phyloP scores from a whole-genome alignment of 2,888 invertebrate genomes.

The Netelia virgata region DNA sequence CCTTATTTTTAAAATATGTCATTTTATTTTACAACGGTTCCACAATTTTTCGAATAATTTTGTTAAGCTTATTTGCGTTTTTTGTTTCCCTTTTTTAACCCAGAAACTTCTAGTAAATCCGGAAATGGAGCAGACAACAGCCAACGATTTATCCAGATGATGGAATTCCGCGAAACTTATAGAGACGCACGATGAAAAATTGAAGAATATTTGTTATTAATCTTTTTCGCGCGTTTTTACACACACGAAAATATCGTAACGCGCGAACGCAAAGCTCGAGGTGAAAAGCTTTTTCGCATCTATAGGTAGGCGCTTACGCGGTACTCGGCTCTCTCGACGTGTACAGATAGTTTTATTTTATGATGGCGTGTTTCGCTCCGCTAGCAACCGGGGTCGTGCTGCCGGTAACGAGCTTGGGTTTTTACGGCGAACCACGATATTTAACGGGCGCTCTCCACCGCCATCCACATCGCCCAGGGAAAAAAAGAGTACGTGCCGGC shows the following conservation, averaged over 20 bases:
- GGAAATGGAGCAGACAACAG: too few species aligned
- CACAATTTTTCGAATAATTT: neutral
- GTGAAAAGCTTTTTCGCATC: slow-evolving; percentile 42
- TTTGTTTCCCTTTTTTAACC: too few species aligned
- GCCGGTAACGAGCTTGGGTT: slow-evolving; percentile 79
- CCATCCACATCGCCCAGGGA: slow-evolving; percentile 61
- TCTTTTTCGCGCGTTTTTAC: neutral
- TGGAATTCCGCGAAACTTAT: too few species aligned
- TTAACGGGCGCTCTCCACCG: slow-evolving; percentile 77
- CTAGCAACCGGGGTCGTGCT: slow-evolving; percentile 52
- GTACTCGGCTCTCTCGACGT: slow-evolving; percentile 20
- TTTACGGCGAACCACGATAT: slow-evolving; percentile 84
- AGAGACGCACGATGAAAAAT: neutral
- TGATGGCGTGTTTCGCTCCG: slow-evolving; percentile 66
- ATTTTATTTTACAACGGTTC: too few species aligned
- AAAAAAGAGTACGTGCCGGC: slow-evolving; percentile 52
- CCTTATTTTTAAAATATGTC: too few species aligned
- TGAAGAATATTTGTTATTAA: neutral
- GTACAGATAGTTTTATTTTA: slow-evolving; percentile 80
- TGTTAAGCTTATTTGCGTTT: neutral
- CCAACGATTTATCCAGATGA: too few species aligned
- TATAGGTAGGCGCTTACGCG: slow-evolving; percentile 19
- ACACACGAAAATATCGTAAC: neutral
- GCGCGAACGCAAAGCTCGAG: slow-evolving; percentile 6
- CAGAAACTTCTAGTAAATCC: too few species aligned